These are phyloP conservation scores for Andrena flavipes DNA, from an alignment of 2,888 invertebrate genomes.

Conservation along the genomic window DNA sequence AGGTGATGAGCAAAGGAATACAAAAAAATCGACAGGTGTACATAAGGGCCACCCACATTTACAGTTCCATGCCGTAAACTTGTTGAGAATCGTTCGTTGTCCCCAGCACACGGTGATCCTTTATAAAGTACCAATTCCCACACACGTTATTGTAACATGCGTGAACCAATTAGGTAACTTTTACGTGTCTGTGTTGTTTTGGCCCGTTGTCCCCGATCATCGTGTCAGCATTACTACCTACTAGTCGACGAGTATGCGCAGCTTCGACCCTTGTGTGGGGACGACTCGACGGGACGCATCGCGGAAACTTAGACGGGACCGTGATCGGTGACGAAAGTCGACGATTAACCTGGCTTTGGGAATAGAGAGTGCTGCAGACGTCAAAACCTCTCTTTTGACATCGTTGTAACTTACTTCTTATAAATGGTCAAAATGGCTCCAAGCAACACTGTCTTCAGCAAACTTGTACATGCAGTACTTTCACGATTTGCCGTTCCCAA, in stretches of 20 bases:
- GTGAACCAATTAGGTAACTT: slow-evolving; percentile 82
- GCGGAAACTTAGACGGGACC: slow-evolving; percentile 21
- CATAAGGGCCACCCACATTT: too few relatives aligned
- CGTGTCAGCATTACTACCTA: slow-evolving; percentile 31
- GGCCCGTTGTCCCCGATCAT: slow-evolving; percentile 47
- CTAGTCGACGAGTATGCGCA: slow-evolving; percentile 64
- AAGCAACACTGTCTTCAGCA: too few relatives aligned
- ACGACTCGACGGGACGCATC: slow-evolving; percentile 59
- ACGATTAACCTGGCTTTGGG: slow-evolving; percentile 3
- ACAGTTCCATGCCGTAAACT: slow-evolving; percentile 23
- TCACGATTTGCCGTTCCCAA: background rate
- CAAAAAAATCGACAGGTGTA: too few relatives aligned
- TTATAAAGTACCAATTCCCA: slow-evolving; percentile 43
- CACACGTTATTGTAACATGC: slow-evolving; percentile 80
- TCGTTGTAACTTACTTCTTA: too few relatives aligned
- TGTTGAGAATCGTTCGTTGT: slow-evolving; percentile 1
- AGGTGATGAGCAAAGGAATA: too few relatives aligned
- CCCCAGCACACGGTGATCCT: slow-evolving; percentile 30
- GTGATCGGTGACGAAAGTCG: background rate
- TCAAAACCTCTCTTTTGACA: too few relatives aligned
- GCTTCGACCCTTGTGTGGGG: slow-evolving; percentile 64
- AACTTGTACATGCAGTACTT: background rate
- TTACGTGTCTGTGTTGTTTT: slow-evolving; percentile 77
- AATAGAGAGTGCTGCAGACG: slow-evolving; percentile 1
- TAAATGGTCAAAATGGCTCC: too few relatives aligned